Base-by-base conservation (phyloP, 2,113 vertebrate genomes). In the Cichladusa arquata region DNA sequence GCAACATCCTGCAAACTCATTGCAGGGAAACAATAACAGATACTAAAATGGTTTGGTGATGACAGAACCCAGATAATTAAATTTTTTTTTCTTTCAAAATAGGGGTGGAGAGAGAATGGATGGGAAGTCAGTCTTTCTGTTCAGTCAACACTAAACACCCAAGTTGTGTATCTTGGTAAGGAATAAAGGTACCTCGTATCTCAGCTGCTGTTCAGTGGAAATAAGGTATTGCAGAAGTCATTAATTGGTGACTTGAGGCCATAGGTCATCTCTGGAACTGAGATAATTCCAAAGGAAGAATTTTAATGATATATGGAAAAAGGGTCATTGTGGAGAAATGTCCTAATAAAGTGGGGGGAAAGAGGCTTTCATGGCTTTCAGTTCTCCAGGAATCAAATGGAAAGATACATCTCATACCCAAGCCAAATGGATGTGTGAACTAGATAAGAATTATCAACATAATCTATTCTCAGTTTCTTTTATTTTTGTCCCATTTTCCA, bases 1-100 rank as follows among this genome's bases (percentile, higher is more conserved):
- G 92, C 95, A 95, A 90, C 74, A 50, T 87, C 73, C 93, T 86
- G 84, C 48, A 73, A 91, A 81, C 64, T 82, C 84, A 47, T 85
- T 76, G 57, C 77, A 87, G 58, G 56, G 78, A 86, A 96, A 81
- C 19, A 45, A 33, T 40, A 67, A 83, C 2, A 3, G 38, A 76
- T 13, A 44, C n/a, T 69, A 74, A 70, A 77, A 90, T 22, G 17
- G 28, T 86, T 72, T 81, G 50, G 56, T 76, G 53, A 9, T 64
- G 80, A 48, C 36, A 70, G 66, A 90, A 33, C 66, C 3, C 8
- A 40, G 74, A 80, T 79, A 81, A 92, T 83, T 44, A 25, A 6
- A 3, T 42, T 31, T 45, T 69, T 31, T 38, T 38, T 57, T 38
- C 24, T 61, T 84, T 76, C 38, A 61, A 36, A 48, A 70, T 57